phyloP scores from a whole-genome alignment of 2,888 invertebrate species.

The Lapara coniferarum region DNA sequence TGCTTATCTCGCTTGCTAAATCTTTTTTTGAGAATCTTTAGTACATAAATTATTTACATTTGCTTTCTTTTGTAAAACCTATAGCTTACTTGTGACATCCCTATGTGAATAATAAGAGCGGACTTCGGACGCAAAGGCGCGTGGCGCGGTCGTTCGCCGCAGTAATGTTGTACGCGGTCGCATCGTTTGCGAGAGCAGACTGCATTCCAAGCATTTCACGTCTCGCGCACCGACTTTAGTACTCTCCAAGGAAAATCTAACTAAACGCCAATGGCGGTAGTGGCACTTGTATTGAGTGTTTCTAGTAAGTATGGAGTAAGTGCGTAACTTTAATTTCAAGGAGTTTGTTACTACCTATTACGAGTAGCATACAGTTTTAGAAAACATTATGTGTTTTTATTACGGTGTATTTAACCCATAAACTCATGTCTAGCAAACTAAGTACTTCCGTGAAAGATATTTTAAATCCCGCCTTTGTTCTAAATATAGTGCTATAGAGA shows the following conservation, averaged over 20 bases:
- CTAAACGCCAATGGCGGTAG: constrained; percentile 4
- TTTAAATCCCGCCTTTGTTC: constrained; percentile 35
- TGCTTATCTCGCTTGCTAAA: no score
- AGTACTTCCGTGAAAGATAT: constrained; percentile 16
- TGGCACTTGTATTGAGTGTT: constrained; percentile 1
- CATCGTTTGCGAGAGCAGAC: constrained; percentile 56
- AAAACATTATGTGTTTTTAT: constrained; percentile 19
- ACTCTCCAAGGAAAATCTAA: constrained; percentile 37
- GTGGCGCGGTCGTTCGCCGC: constrained; percentile 61
- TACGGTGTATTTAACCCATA: constrained; percentile 32
- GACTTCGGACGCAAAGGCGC: constrained; percentile 32
- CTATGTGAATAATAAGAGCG: constrained; percentile 14
- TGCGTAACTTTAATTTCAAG: not conserved
- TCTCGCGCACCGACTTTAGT: constrained; percentile 48
- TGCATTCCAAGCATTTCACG: constrained; percentile 68
- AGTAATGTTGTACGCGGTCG: constrained; percentile 50
- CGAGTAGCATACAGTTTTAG: not conserved
- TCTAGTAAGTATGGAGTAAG: not conserved
- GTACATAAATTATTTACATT: no score
- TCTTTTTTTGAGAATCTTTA: no score
- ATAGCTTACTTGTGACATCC: not conserved
- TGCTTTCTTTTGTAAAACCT: no score
- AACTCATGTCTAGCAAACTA: constrained; percentile 6
- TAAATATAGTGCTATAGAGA: constrained; percentile 37
- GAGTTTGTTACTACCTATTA: not conserved